Evolutionary conservation across 2,888 invertebrate species (phyloP).

Genomic region (Yponomeuta cagnagella): DNA sequence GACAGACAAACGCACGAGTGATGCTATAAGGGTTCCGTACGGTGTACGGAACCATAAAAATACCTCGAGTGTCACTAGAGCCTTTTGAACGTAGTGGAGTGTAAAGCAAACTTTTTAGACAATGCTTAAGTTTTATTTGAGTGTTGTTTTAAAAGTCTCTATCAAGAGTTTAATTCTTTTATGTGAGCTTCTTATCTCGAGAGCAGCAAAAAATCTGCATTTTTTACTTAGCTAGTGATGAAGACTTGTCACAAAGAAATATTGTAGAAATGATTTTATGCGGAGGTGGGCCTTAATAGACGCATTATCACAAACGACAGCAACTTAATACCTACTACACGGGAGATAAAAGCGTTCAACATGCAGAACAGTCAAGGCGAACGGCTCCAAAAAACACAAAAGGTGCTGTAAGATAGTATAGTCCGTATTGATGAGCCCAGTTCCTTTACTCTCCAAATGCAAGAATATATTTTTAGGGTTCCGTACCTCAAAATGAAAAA

Average conservation of each 20-base stretch:
- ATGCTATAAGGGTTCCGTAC: too few relatives aligned
- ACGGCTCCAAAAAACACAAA: slow-evolving; percentile 20
- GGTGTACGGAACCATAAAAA: too few relatives aligned
- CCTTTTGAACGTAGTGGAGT: neutral
- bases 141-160: neutral
- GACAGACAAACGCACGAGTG: too few relatives aligned
- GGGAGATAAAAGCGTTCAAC: slow-evolving; percentile 13
- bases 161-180: neutral
- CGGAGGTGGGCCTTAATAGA: slow-evolving; percentile 9
- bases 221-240: neutral
- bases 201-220: neutral
- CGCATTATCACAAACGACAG: slow-evolving; percentile 14
- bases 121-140: neutral
- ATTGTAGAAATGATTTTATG: slow-evolving; percentile 6
- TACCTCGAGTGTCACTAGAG: neutral
- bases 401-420: slow-evolving; percentile 27
- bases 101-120: neutral
- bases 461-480: neutral
- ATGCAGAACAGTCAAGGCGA: neutral
- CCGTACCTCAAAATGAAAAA: neutral
- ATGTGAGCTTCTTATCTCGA: neutral
- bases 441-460: neutral
- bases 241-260: neutral
- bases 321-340: slow-evolving; percentile 11
- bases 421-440: slow-evolving; percentile 55